phyloP scores from a whole-genome alignment of 92 coral and sea anemone species.

The Palythoa grandis region DNA sequence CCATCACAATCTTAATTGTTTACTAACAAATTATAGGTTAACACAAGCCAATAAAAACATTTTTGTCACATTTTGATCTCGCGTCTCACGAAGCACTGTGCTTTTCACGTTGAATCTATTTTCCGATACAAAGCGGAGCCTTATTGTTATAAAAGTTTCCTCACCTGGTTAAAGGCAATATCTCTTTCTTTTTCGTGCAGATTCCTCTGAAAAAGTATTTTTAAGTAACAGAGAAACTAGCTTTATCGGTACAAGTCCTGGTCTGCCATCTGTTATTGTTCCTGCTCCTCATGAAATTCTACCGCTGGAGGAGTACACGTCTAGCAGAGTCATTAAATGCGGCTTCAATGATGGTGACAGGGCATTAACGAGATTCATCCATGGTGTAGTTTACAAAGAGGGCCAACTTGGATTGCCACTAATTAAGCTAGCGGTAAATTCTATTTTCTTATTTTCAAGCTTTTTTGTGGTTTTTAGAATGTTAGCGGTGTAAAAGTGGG shows the following conservation, averaged over 20 bases:
- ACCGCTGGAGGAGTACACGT: constrained; percentile 16
- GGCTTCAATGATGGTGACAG: constrained; percentile 18
- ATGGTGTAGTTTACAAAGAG: constrained; percentile 11
- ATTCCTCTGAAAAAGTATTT: not conserved
- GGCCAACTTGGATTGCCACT: constrained; percentile 33
- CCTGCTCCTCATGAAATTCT: not conserved
- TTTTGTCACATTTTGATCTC: too few species aligned
- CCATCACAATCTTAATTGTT: too few species aligned
- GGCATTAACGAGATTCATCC: not conserved
- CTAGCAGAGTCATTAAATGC: not conserved
- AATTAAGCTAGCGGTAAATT: not conserved
- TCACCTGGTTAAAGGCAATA: not conserved
- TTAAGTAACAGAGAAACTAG: not conserved
- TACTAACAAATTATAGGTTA: too few species aligned
- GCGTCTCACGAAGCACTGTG: too few species aligned
- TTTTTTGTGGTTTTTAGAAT: too few species aligned
- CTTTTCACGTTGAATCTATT: too few species aligned
- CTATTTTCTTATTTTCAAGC: not conserved
- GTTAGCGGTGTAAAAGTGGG: too few species aligned
- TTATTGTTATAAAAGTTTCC: not conserved
- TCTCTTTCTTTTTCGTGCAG: not conserved
- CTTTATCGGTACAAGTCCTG: not conserved
- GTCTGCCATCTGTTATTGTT: not conserved
- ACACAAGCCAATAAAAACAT: too few species aligned
- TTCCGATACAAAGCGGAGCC: too few species aligned